These are phyloP conservation scores for Lagopus leucura DNA, from an alignment of 2,113 vertebrate genomes.

Conservation along the genomic window DNA sequence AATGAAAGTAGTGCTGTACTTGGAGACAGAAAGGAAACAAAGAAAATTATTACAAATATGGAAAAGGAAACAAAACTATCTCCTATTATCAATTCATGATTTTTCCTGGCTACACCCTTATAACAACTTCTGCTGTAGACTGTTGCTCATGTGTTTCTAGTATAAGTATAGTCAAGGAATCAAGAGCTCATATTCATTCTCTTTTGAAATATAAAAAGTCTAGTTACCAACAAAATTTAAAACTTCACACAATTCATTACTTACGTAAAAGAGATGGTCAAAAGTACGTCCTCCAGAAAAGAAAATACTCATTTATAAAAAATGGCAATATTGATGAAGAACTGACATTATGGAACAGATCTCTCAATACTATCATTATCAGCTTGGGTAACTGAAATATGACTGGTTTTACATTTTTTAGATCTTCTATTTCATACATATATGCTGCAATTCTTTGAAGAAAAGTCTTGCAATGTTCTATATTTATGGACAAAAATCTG, in stretches of 20 bases:
- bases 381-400: background rate
- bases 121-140: background rate
- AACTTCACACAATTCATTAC: background rate
- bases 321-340: background rate
- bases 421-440: background rate
- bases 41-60: background rate
- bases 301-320: background rate
- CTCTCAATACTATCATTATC: background rate
- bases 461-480: background rate
- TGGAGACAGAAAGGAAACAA: background rate
- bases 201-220: background rate
- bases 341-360: background rate
- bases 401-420: background rate
- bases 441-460: background rate
- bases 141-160: background rate
- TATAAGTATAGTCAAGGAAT: background rate
- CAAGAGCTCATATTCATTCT: background rate
- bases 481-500: background rate
- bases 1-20: background rate
- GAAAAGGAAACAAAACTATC: background rate
- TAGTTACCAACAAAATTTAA: background rate
- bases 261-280: background rate
- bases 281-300: background rate
- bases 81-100: background rate
- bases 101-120: background rate